Evolutionary conservation across 2,888 invertebrate species (phyloP).

Genomic region (Ormyrus rosae): DNA sequence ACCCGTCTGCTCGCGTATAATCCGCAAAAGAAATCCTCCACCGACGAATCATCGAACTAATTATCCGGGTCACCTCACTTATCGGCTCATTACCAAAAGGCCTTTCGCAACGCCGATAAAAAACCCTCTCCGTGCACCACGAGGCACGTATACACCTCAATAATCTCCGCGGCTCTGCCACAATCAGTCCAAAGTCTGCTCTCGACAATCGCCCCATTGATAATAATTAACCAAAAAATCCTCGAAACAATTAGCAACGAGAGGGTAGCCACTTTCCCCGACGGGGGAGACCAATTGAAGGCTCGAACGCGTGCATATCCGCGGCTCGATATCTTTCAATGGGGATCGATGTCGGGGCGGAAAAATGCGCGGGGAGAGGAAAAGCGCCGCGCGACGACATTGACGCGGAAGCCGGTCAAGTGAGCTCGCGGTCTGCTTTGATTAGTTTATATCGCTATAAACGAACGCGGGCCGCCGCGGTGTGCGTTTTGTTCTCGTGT

Average conservation of each 20-base stretch:
- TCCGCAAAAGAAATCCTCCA: no score
- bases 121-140: not conserved
- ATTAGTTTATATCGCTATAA: conserved; percentile 12
- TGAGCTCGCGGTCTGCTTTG: conserved; percentile 44
- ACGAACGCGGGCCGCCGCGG: not conserved
- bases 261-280: not conserved
- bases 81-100: not conserved
- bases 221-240: not conserved
- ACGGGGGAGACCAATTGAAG: not conserved
- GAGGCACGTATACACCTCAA: not conserved
- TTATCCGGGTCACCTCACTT: not conserved
- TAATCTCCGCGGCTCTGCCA: not conserved
- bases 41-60: no score
- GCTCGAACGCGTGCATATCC: not conserved
- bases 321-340: not conserved
- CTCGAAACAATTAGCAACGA: not conserved
- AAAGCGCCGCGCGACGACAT: conserved; percentile 25
- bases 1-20: no score
- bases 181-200: no score
- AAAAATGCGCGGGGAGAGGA: not conserved
- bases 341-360: not conserved
- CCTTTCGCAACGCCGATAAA: not conserved
- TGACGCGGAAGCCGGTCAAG: conserved; percentile 63
- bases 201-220: not conserved
- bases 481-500: not conserved